Evolutionary conservation across 2,113 vertebrate species (phyloP), one percentile per base, ranked within the genome.

Genomic region (Ammospiza caudacuta): DNA sequence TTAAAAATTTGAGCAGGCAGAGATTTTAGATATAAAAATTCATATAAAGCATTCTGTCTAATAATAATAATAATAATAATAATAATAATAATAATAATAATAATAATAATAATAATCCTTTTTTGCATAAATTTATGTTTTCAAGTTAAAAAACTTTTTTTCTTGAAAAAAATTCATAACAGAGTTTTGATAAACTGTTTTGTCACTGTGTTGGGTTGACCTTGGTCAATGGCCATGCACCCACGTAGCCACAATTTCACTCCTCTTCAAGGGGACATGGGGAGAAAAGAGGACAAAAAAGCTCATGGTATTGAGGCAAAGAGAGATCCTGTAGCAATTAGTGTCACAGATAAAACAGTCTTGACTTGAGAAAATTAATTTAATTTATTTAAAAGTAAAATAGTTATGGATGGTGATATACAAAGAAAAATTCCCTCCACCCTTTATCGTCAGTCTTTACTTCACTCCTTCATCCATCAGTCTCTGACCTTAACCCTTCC

Each of bases 171-270:
- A 43, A 57, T 90, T 43, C 8, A 11, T 27, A 43, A 22, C 1
- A 19, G 9, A 49, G 8, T 43, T 69, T 55, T 43, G 63, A 28
- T 62, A 76, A 76, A 16, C 41, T 33, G 17, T 69, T 83, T 57
- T 47, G 5, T 55, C 35, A 35, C 9, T 62, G 4, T 31, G 9
- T 13, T 69, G 31, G 4, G 5, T 55, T 55, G 47, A 69, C 18
- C 15, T 47, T 62, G 47, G 15, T 6, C 29, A 55, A 23, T 68
- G 9, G 14, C 22, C 25, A 35, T 8, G 11, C 29, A 31, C 13
- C 1, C 7, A 41, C 0, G 0, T 15, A 74, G 33, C 4, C 33
- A 44, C 8, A 25, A 19, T 41, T n/a, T 75, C 39, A 54, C 8
- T 76, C 25, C 5, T 47, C 13, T 62, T 69, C 18, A 31, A 33